These are phyloP conservation scores for Melanotaenia trifasciata DNA, from an alignment of 2,797 vertebrate genomes.

Conservation along the genomic window DNA sequence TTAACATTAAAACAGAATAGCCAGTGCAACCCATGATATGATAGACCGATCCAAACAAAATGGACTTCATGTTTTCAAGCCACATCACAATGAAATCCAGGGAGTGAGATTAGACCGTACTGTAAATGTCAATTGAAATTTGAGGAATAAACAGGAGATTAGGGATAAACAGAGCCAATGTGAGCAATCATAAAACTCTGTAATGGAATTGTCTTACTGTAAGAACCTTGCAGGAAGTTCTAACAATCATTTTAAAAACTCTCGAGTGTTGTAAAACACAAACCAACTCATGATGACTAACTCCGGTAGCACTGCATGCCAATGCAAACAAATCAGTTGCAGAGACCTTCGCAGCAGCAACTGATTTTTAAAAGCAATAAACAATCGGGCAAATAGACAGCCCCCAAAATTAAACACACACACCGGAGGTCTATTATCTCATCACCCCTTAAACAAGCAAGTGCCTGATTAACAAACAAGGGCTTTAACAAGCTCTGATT, in stretches of 20 bases:
- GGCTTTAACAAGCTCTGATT: constrained; percentile 80
- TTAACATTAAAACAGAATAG: constrained; percentile 34
- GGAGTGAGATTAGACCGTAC: constrained; percentile 40
- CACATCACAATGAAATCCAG: constrained; percentile 33
- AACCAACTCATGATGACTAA: constrained; percentile 38
- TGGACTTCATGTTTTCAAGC: constrained; percentile 35
- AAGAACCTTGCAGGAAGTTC: constrained; percentile 23
- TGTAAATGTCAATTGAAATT: constrained; percentile 21
- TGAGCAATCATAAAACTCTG: constrained; percentile 18
- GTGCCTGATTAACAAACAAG: constrained; percentile 82
- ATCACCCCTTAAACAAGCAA: constrained; percentile 79
- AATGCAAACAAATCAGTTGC: constrained; percentile 71
- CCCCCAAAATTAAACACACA: constrained; percentile 78
- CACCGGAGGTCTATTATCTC: constrained; percentile 80
- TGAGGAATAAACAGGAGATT: constrained; percentile 43
- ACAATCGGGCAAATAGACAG: constrained; percentile 72
- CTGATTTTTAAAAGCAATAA: constrained; percentile 74
- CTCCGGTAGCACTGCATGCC: constrained; percentile 44
- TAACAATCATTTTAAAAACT: constrained; percentile 25
- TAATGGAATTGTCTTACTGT: constrained; percentile 10
- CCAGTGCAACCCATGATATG: constrained; percentile 10
- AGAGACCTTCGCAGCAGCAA: constrained; percentile 49
- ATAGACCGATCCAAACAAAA: constrained; percentile 48
- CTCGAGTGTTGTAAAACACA: constrained; percentile 32
- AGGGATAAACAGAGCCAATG: constrained; percentile 17